Conservation (phyloP, 2,888 invertebrate species). For the Polydrusus cervinus region DNA sequence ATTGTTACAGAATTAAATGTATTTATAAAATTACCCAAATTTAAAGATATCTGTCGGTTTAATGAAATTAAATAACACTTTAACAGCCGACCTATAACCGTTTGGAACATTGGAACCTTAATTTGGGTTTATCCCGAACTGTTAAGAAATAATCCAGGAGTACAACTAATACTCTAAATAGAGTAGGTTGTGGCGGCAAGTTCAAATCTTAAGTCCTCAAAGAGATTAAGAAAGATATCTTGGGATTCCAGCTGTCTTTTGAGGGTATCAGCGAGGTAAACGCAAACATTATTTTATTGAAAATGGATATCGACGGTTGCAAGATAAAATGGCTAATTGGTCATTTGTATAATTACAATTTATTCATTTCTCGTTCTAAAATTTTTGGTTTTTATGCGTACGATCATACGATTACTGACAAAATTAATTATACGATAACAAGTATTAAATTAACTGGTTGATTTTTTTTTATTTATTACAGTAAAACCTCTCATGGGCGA, state of each 20-base stretch:
- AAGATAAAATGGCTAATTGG: too few species aligned
- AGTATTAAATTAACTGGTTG: too few species aligned
- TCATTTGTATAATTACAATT: too few species aligned
- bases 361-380: too few species aligned
- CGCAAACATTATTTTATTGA: background rate
- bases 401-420: too few species aligned
- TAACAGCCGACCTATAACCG: constrained; percentile 2
- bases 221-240: background rate
- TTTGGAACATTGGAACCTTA: background rate
- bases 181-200: background rate
- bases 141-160: constrained; percentile 5
- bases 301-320: too few species aligned
- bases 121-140: constrained; percentile 10
- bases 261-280: background rate
- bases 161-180: background rate
- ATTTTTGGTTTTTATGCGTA: too few species aligned
- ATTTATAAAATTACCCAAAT: background rate
- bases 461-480: too few species aligned
- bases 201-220: background rate
- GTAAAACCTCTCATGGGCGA: too few species aligned
- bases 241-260: background rate
- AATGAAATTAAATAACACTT: constrained; percentile 16
- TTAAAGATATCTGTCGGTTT: background rate
- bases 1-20: background rate
- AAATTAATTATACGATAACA: too few species aligned